A percentile compares a stretch with the other conserved stretches of the same genome.
These are phyloP conservation scores for Tautogolabrus adspersus DNA, from an alignment of 2,113 vertebrate genomes.

Conservation along the genomic window DNA sequence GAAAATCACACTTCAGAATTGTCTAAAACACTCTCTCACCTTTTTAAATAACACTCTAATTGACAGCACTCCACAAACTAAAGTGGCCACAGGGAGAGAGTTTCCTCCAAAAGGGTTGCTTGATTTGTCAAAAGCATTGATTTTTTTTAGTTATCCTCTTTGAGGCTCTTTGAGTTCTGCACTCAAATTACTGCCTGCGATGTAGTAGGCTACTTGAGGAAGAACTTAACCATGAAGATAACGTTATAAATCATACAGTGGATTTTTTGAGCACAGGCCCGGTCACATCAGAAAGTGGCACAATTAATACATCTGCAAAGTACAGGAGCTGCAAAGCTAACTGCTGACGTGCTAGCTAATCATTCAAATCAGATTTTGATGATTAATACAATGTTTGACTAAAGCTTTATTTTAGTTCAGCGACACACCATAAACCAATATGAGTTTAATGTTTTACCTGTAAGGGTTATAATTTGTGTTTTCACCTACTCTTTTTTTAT, in stretches of 20 bases:
- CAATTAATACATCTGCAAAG: neutral
- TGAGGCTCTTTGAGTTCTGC: neutral
- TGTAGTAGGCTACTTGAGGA: neutral
- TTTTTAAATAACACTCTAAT: neutral
- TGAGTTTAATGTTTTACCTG: no score
- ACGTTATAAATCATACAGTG: neutral
- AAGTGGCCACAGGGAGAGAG: neutral
- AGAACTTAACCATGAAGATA: neutral
- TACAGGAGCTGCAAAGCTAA: no score
- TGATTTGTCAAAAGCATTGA: conserved; percentile 4
- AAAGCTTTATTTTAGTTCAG: no score
- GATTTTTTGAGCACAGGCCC: neutral
- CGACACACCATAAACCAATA: no score
- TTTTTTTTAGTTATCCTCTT: neutral
- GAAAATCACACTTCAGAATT: neutral
- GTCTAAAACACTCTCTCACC: neutral
- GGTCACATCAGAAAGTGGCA: neutral
- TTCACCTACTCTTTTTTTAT: no score
- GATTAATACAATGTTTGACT: no score
- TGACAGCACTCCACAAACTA: neutral
- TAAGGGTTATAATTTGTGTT: no score
- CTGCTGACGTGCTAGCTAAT: no score
- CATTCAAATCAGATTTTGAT: no score
- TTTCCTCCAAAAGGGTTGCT: neutral
- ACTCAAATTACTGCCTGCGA: neutral